phyloP scores from a whole-genome alignment of 2,113 vertebrate genomes.

The Tychaedon coryphoeus region DNA sequence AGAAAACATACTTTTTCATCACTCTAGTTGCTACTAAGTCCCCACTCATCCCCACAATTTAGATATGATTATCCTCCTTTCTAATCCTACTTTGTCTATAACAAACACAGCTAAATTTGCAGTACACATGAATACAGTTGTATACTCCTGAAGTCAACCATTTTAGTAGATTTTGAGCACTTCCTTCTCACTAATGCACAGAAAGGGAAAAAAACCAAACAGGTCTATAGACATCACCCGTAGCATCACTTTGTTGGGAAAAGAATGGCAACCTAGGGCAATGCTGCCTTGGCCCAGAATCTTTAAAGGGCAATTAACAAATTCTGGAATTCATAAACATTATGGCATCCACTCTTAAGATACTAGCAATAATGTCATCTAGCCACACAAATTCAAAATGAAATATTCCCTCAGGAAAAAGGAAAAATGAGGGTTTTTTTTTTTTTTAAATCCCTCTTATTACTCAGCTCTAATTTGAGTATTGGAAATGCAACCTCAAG shows the following conservation, averaged over 20 bases:
- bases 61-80: not conserved
- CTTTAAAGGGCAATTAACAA: not conserved
- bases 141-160: not conserved
- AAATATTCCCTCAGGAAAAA: not conserved
- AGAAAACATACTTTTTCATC: not conserved
- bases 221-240: not conserved
- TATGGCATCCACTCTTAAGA: not conserved
- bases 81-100: not conserved
- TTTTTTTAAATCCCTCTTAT: not conserved
- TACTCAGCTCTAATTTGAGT: not conserved
- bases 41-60: not conserved
- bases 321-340: not conserved
- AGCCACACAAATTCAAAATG: not conserved
- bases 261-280: not conserved
- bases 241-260: not conserved
- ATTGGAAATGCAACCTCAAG: not conserved
- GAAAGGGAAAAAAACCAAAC: not conserved
- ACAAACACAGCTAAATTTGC: not conserved
- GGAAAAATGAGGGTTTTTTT: not conserved
- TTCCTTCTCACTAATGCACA: not conserved
- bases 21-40: not conserved
- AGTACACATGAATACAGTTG: accelerated
- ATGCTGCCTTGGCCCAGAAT: not conserved
- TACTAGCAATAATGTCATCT: not conserved
- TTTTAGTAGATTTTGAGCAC: not conserved